Base-by-base conservation (phyloP, 1,140 invertebrate species). In the Latrodectus geometricus region DNA sequence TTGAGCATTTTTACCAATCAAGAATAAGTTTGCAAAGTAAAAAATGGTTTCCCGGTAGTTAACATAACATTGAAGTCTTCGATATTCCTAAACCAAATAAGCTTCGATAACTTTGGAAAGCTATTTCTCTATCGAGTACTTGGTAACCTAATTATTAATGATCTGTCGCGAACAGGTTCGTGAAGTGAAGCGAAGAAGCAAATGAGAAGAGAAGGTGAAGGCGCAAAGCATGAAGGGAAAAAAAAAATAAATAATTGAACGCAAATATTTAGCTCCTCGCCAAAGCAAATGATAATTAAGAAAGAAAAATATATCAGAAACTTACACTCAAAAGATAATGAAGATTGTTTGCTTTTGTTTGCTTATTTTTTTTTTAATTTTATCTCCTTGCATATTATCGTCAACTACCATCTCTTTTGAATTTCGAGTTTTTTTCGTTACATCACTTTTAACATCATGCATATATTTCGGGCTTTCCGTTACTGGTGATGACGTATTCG, bases 241-340 rank as follows among this genome's bases (percentile, higher is more conserved):
- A 72, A n/a, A 72, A 81, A 72, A 35, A n/a, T 35, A 78, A 78
- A 78, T 66, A 79, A 79, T 79, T 50, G 77, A 79, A 79, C 69
- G 65, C 61, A 79, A 79, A 79, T 79, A 79, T 79, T 79, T 79
- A 61, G 77, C n/a, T 69, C 56, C 23, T 61, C 20, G 4, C 68
- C 23, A 68, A 49, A 21, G 77, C 14, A 79, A 50, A 79, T 12
- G 61, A 61, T 61, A 79, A 79, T 79, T 79, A 79, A 56, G 20
- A 61, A 61, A 61, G 54, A 61, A 61, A 61, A 61, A 61, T 61
- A 35, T 35, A 61, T 23, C 77, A 7, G n/a, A 35, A 17, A 61
- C 2, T 68, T 15, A 17, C 48, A 21, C 12, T 68, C 66, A 56
- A 20, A 50, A 49, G 65, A 69, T 79, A 68, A 79, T 68, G 77